A percentile compares a stretch with the other conserved stretches of the same genome.
Conservation (phyloP, 2,888 invertebrate species). For the Patella caerulea region DNA sequence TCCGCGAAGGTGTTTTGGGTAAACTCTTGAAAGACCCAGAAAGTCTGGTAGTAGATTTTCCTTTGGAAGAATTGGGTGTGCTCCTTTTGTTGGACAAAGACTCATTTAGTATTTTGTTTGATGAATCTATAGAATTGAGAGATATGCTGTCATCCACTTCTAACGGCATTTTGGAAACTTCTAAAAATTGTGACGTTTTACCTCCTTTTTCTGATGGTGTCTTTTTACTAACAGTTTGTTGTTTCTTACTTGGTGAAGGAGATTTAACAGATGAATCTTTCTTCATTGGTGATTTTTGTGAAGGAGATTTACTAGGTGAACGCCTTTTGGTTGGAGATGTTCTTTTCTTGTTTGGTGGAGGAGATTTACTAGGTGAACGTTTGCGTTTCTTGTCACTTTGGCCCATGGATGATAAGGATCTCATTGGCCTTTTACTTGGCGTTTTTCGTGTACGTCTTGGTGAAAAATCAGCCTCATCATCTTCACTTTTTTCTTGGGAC, state of each 20-base stretch:
- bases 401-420: background rate
- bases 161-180: background rate
- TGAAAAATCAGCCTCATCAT: background rate
- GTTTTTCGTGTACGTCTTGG: constrained; percentile 2
- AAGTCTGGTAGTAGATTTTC: no score
- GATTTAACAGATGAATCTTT: background rate
- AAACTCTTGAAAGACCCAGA: no score
- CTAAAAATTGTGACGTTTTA: background rate
- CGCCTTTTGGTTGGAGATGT: background rate
- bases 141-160: background rate
- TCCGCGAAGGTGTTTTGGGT: no score
- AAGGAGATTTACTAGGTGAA: background rate
- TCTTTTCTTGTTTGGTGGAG: background rate
- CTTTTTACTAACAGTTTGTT: background rate
- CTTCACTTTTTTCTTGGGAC: background rate
- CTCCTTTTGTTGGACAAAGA: no score
- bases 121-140: background rate
- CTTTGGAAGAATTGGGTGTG: no score
- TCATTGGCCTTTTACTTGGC: background rate
- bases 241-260: background rate
- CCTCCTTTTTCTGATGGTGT: background rate
- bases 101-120: no score
- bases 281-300: background rate
- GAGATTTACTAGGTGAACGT: background rate
- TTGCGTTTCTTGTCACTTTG: constrained; percentile 1